These are phyloP conservation scores for Nephotettix cincticeps DNA, from an alignment of 1,140 invertebrate genomes.

Conservation along the genomic window DNA sequence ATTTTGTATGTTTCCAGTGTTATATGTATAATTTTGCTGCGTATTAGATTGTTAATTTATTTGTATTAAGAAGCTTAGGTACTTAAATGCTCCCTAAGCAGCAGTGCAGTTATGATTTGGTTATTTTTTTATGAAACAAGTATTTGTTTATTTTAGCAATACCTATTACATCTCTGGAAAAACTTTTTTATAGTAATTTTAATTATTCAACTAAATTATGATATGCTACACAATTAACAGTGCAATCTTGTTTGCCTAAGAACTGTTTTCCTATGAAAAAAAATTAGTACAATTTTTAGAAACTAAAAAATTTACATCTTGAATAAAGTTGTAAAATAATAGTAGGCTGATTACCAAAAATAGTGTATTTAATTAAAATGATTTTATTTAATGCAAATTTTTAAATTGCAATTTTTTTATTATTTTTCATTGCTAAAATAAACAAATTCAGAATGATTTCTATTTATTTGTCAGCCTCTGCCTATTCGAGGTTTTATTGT, in stretches of 20 bases:
- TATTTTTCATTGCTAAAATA: background rate
- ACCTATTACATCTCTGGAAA: too few relatives aligned
- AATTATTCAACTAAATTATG: too few relatives aligned
- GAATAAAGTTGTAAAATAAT: too few relatives aligned
- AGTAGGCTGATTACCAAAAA: too few relatives aligned
- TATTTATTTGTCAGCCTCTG: background rate
- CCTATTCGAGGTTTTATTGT: background rate
- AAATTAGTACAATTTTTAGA: too few relatives aligned
- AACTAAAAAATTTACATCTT: too few relatives aligned
- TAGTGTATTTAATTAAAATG: too few relatives aligned
- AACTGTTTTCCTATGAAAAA: too few relatives aligned
- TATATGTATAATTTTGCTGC: conserved; percentile 17
- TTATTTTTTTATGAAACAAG: background rate
- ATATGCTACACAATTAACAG: too few relatives aligned
- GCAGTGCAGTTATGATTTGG: background rate
- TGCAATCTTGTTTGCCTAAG: too few relatives aligned
- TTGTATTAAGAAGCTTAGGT: conserved; percentile 14
- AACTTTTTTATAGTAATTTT: background rate
- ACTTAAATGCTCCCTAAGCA: conserved; percentile 10
- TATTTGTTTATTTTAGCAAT: conserved; percentile 6
- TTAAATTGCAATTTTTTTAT: too few relatives aligned
- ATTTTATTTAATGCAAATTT: too few relatives aligned
- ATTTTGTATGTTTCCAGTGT: conserved; percentile 6
- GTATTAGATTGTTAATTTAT: conserved; percentile 11
- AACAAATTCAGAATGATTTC: background rate